These are phyloP conservation scores for Melospiza georgiana DNA, from an alignment of 2,113 vertebrate genomes.

Conservation along the genomic window DNA sequence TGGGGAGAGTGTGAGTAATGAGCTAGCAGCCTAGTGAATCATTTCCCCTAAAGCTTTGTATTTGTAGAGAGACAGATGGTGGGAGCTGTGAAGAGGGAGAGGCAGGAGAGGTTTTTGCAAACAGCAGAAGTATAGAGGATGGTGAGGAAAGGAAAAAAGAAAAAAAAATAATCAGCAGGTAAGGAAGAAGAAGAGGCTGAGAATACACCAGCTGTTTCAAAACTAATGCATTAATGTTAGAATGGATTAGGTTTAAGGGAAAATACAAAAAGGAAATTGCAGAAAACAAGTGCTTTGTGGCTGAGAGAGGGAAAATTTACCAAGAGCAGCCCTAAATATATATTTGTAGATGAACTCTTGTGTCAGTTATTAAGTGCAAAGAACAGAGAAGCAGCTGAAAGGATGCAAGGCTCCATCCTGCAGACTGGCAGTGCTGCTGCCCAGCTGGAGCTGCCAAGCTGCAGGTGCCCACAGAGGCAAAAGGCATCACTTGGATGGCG, in stretches of 20 bases:
- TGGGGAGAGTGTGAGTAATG: conserved; percentile 53
- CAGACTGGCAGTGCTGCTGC: neutral
- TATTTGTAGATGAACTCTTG: neutral
- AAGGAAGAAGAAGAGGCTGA: conserved; percentile 1
- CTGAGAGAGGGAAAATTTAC: neutral
- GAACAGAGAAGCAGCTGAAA: neutral
- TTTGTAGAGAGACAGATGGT: conserved; percentile 67
- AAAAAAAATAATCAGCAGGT: conserved; percentile 19
- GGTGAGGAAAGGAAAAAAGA: neutral
- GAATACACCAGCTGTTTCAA: neutral
- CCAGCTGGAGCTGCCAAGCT: neutral
- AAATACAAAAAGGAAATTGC: neutral
- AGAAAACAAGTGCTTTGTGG: neutral
- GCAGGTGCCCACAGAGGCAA: neutral
- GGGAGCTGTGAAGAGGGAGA: conserved; percentile 53
- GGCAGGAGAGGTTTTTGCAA: conserved; percentile 19
- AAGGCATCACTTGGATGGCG: fast-evolving
- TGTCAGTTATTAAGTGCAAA: conserved; percentile 24
- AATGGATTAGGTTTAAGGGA: neutral
- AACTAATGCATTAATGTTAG: neutral
- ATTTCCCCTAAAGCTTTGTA: conserved; percentile 63
- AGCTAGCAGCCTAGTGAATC: conserved; percentile 55
- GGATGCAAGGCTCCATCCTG: neutral
- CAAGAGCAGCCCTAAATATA: neutral
- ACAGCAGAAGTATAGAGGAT: conserved; percentile 1